Evolutionary conservation across 2,888 invertebrate species (phyloP), one percentile per base, ranked within the genome.

Genomic region (Ochropleura leucogaster): DNA sequence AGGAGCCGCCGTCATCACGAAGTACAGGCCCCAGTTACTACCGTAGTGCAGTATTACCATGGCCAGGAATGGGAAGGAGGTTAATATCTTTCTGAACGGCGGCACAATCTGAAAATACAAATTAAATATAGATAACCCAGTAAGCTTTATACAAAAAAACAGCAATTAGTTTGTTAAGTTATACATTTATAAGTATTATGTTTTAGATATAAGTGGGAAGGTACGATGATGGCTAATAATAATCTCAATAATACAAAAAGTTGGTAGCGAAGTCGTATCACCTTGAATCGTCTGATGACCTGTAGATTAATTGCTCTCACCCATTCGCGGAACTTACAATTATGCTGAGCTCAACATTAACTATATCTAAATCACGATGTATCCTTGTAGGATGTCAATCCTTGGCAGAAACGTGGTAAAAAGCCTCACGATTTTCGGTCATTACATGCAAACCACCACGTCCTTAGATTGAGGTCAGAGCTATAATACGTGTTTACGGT

Each of bases 1-100:
- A 2, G 98, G 98, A 18, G 98, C 98, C 0, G 98, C 97, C 0
- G 98, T 98, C 93, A 98, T 97, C 71, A 98, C 96, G 92, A 98
- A 98, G 93, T 97, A 98, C 6, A 98, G 89, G 0, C 98, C 97
- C 97, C 98, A 98, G 85, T 97, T 96, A 91, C 97, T 98, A 46
- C 98, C 98, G 88, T 98, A 98, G 89, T 98, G 98, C 6, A 98
- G 95, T 0, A 97, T 80, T 18, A 97, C 91, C 88, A 98, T 95
- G 0, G 98, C 97, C 93, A 97, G 96, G 94, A 98, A 98, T 0
- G 98, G 98, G 77, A 98, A 88, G 0, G 98, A 98, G 0, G 97
- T 94, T n/a, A 97, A 87, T 60, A 98, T 97, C 42, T 96, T 94
- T 80, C 92, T 95, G 86, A 98, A 97, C 0, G 98, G 98, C 0